phyloP scores from a whole-genome alignment of 2,113 vertebrate genomes.

The Hydrolagus affinis region DNA sequence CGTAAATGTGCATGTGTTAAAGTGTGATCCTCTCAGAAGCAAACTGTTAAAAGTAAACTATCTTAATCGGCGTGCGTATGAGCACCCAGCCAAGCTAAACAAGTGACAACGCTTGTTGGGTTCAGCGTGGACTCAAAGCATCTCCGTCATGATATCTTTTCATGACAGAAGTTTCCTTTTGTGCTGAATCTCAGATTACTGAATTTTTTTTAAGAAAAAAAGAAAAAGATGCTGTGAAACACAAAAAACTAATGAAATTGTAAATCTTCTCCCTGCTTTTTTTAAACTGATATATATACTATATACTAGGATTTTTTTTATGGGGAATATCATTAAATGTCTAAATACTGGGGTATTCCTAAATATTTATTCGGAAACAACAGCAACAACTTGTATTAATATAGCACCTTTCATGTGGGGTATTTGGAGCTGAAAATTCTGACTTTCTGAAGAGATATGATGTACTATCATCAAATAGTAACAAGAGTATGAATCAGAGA shows the following conservation, averaged over 20 bases:
- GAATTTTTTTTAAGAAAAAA: not conserved
- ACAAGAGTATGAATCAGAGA: too few species aligned
- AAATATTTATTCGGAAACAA: not conserved
- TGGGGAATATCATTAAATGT: not conserved
- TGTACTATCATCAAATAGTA: too few species aligned
- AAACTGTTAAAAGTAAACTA: conserved; percentile 29
- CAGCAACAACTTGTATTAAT: too few species aligned
- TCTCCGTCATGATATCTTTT: not conserved
- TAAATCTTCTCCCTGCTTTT: too few species aligned
- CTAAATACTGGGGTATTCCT: not conserved
- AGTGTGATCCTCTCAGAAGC: conserved; percentile 36
- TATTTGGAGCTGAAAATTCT: too few species aligned
- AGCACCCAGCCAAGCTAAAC: conserved; percentile 41
- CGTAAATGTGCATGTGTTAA: conserved; percentile 39
- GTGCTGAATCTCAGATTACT: not conserved
- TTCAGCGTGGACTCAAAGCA: not conserved
- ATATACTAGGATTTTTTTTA: too few species aligned
- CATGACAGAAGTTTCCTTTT: not conserved
- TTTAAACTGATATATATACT: too few species aligned
- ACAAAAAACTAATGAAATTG: too few species aligned
- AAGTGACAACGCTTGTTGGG: conserved; percentile 28
- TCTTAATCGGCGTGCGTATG: conserved; percentile 37
- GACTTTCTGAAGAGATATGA: too few species aligned
- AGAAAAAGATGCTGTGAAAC: not conserved
- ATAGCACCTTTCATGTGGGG: too few species aligned